phyloP scores from a whole-genome alignment of 2,113 vertebrate species.

The Myrmecophaga tridactyla region DNA sequence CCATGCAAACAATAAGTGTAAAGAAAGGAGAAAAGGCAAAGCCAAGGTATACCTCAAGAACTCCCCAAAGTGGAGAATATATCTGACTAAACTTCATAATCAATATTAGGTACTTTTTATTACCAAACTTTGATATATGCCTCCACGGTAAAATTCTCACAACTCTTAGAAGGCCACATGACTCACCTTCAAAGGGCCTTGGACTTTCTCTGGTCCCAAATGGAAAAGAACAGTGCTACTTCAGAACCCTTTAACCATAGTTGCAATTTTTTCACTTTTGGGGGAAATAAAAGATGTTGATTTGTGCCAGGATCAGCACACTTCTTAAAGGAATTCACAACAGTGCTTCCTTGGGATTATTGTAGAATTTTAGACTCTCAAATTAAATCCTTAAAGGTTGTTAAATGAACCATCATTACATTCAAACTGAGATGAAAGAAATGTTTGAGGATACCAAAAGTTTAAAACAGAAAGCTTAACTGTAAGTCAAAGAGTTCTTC shows the following conservation, averaged over 20 bases:
- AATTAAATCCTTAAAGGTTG: background rate
- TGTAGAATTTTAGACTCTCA: background rate
- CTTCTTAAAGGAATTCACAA: constrained; percentile 45
- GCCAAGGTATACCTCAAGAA: background rate
- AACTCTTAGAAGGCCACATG: background rate
- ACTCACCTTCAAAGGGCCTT: background rate
- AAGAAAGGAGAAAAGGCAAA: background rate
- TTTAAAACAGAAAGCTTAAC: constrained; percentile 22
- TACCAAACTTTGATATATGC: background rate
- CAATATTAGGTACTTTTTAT: background rate
- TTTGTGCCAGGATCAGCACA: background rate
- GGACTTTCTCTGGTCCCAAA: background rate
- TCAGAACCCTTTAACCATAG: background rate
- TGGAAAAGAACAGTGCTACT: constrained; percentile 16
- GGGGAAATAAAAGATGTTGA: background rate
- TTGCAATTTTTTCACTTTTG: background rate
- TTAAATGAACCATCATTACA: constrained; percentile 34
- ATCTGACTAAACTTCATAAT: background rate
- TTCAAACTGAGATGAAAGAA: constrained; percentile 45
- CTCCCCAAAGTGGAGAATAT: background rate
- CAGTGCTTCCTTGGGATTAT: background rate
- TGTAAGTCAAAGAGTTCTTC: background rate
- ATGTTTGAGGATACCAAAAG: background rate
- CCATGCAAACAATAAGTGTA: background rate
- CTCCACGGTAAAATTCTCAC: background rate